Base-by-base conservation (phyloP, 2,888 invertebrate genomes). In the Pterobdella sp. region DNA sequence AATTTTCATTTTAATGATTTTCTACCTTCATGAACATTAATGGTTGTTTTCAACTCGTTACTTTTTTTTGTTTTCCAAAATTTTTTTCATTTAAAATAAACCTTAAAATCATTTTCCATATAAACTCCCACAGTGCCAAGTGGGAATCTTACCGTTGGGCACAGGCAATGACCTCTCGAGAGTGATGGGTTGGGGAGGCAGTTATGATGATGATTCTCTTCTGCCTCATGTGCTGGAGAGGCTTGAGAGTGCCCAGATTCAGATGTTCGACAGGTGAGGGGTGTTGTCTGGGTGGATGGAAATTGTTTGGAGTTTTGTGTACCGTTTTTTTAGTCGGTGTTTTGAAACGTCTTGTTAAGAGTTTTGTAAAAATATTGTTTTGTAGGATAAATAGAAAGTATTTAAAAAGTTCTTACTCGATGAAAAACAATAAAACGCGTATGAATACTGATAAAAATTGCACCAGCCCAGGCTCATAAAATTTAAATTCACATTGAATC, bases 131-230 rank as follows among this genome's bases (percentile, higher is more conserved):
- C 78, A 83, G 83, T 83, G 83, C 76, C 94, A 94, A 85, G 91
- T 96, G 34, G 95, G 94, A 32, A 94, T 96, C 1, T 87, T 96
- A 75, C 96, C 96, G 0, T 86, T 96, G 79, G 96, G 96, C 60
- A 96, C 96, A 0, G 96, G 96, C 68, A 96, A 96, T 84, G 96
- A 96, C 84, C 87, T 96, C 79, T 94, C 96, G 0, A 87, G 96
- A 10, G 95, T 96, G 3, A 78, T 83, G n/a, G 96, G 96, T 56
- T 96, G 96, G 96, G 96, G 96, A 18, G 90, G 93, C 10, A 91
- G 93, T 18, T 95, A 94, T 81, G 95, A 95, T 81, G 94, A 95
- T 81, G 94, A 94, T 79, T 90, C 94, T 10, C 93, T 94, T 82
- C 87, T 96, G 68, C 93, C 94, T 14, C 91, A 91, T 79, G 88